Base-by-base conservation (phyloP, 2,797 vertebrate genomes). In the Neomorphus geoffroyi region DNA sequence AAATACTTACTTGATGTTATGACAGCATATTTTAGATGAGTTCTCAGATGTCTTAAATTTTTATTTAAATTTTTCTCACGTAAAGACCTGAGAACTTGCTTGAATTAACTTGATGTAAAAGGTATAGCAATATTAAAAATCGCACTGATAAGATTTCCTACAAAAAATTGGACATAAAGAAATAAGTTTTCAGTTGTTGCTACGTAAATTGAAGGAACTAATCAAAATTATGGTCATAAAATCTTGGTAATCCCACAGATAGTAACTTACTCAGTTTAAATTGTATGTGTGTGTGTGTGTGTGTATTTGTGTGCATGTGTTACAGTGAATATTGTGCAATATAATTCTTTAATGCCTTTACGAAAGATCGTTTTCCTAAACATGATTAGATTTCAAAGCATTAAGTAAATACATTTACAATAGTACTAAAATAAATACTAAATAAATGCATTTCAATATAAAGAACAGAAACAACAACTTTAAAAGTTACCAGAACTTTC, bases 41-140 rank as follows among this genome's bases (percentile, higher is more conserved):
- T 77, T 74, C 53, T 77, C 0, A 0, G 35, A 39, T 53, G 10
- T 43, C 3, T 0, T 39, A 82, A 48, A 10, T 72, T 93, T 77
- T 75, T 54, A 37, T 56, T 53, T 67, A 13, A 46, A 6, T 35
- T 87, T 79, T 87, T 88, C 22, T 19, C 61, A 6, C 6, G 2
- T 50, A 21, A 41, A 6, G 28, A 78, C 23, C 9, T 2, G 8
- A 35, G 19, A 48, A 66, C 41, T 13, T 80, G n/a, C 18, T 50
- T 91, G 41, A 84, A 80, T 85, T 64, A 61, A n/a, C 14, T 71
- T 74, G 18, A 6, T 73, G n/a, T 75, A 83, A 69, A 51, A 65
- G 5, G 9, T 81, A 13, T 8, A 69, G 10, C 7, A 43, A 5
- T 72, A 58, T 65, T 80, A 53, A 54, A 93, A 91, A 51, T 58